A percentile compares a stretch with the other conserved stretches of the same genome.
phyloP scores from a whole-genome alignment of 2,888 invertebrate species.

The Linyphia triangularis region DNA sequence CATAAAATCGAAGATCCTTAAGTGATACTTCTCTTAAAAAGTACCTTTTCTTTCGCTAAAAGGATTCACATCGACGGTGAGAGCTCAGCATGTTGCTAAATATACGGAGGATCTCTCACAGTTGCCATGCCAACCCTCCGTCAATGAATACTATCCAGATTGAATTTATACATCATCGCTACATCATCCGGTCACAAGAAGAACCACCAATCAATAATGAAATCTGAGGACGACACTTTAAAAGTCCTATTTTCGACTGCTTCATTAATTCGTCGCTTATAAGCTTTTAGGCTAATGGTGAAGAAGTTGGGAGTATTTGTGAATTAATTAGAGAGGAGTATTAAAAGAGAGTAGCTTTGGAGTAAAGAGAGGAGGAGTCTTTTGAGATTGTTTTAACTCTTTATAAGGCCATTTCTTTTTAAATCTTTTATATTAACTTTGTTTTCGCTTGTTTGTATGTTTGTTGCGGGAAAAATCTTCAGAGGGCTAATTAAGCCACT shows the following conservation, averaged over 20 bases:
- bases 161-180: conserved; percentile 45
- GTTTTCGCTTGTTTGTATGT: no score
- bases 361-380: no score
- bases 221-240: conserved; percentile 52
- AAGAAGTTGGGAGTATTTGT: neutral
- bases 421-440: no score
- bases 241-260: conserved; percentile 18
- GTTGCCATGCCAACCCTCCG: conserved; percentile 31
- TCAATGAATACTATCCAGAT: conserved; percentile 36
- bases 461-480: no score
- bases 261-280: conserved; percentile 46
- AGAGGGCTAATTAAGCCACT: no score
- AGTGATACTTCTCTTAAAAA: no score
- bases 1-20: no score
- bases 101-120: neutral
- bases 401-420: no score
- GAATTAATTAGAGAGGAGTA: neutral
- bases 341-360: no score
- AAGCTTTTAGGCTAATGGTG: neutral
- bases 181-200: neutral
- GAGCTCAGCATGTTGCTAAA: neutral
- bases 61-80: neutral
- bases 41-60: no score
- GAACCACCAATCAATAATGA: conserved; percentile 41
- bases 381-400: no score